Conservation (phyloP, 1,140 invertebrate species). For the Lamellibrachia luymesi region DNA sequence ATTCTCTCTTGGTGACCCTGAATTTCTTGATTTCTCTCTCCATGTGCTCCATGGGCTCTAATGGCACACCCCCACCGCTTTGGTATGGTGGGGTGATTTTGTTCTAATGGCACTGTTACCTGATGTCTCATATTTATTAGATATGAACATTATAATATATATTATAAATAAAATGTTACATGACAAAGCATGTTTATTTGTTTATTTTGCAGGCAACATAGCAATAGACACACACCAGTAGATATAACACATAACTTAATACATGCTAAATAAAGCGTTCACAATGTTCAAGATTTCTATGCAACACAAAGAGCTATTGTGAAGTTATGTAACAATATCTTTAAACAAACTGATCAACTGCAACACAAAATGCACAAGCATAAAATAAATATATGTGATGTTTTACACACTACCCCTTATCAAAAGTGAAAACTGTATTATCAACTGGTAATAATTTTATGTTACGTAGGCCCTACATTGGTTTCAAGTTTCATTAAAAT, state of each 20-base stretch:
- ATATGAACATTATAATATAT: neutral
- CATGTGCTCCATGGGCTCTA: too few relatives aligned
- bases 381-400: too few relatives aligned
- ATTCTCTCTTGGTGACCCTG: too few relatives aligned
- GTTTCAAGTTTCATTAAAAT: too few relatives aligned
- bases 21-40: too few relatives aligned
- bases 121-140: neutral
- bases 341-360: too few relatives aligned
- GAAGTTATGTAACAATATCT: neutral
- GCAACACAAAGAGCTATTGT: neutral
- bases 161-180: neutral
- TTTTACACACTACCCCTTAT: too few relatives aligned
- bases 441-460: too few relatives aligned
- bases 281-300: neutral
- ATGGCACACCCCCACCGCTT: too few relatives aligned
- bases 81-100: neutral
- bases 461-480: too few relatives aligned
- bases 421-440: too few relatives aligned
- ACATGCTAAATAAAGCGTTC: neutral
- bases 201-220: neutral
- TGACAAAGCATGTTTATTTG: neutral
- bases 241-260: neutral
- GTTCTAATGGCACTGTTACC: neutral
- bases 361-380: too few relatives aligned
- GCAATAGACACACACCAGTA: neutral